Base-by-base conservation (phyloP, 1,140 invertebrate species). In the Drosophila ohnishii region DNA sequence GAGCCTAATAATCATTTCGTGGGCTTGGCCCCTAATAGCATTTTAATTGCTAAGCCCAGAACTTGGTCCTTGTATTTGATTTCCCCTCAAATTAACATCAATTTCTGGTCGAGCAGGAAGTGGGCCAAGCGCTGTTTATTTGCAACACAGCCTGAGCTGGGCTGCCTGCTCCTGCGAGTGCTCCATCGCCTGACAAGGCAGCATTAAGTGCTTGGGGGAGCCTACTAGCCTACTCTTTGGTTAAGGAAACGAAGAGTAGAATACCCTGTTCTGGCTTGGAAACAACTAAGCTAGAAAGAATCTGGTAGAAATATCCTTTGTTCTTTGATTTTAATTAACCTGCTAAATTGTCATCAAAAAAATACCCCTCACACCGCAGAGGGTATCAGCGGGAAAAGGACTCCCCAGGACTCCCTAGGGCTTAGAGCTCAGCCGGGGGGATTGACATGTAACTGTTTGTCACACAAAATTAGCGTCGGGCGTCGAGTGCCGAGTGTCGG, bases 361-460 rank as follows among this genome's bases (percentile, higher is more conserved):
- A 25, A 9, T 14, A 25, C 22, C 44, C 39, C n/a, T 7, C 45
- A 28, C 13, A 48, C 14, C 1, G 11, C 13, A 28, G 2, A 48
- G 51, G 34, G 34, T 53, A 19, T 30, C 32, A 19, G 9, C 22
- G 22, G 22, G 22, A 22, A 22, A 22, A 22, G 22, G 22, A 22
- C 22, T 30, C 32, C 32, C 11, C 11, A 34, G 35, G 2, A 61
- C 62, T 61, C 32, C 14, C 32, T 13, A 32, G 40, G 25, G 66
- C 25, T 11, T 45, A 4, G 25, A 28, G 25, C 25, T 28, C 48
- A 35, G 51, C 65, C 55, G 25, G 25, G 60, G 64, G 78, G 66
- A 86, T 86, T 87, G 81, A 85, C 78, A 75, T 85, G 61, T 75
- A 72, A 70, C 69, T 73, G 53, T 87, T 86, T 86, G 83, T 86